These are phyloP conservation scores for Metalampra italica DNA, from an alignment of 2,888 invertebrate species.

Conservation along the genomic window DNA sequence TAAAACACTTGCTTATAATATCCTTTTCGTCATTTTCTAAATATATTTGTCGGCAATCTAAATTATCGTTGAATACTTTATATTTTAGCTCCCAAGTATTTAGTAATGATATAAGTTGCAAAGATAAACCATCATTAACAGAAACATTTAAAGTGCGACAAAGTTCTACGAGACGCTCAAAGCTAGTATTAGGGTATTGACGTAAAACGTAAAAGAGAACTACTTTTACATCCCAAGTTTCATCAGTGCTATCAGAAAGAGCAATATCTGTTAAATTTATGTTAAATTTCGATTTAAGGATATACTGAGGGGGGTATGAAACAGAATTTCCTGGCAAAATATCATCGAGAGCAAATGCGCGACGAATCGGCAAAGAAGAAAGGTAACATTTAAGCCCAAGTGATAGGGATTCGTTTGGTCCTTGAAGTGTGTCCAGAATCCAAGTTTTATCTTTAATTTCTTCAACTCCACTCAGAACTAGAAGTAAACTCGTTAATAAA, in stretches of 20 bases:
- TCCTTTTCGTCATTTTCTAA: slow-evolving; percentile 47
- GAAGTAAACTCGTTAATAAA: slow-evolving; percentile 49
- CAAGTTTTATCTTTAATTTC: slow-evolving; percentile 34
- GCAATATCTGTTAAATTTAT: slow-evolving; percentile 62
- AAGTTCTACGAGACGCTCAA: slow-evolving; percentile 50
- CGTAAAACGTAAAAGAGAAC: slow-evolving; percentile 62
- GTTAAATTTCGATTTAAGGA: slow-evolving; percentile 63
- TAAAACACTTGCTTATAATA: slow-evolving; percentile 45
- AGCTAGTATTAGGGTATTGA: slow-evolving; percentile 49
- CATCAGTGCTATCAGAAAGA: slow-evolving; percentile 63
- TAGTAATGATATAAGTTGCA: slow-evolving; percentile 59
- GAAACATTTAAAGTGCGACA: slow-evolving; percentile 58
- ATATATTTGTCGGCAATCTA: slow-evolving; percentile 44
- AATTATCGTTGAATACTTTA: slow-evolving; percentile 46
- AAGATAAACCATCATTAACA: slow-evolving; percentile 58
- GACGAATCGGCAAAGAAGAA: slow-evolving; percentile 43
- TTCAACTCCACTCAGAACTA: slow-evolving; percentile 39
- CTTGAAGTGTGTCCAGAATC: slow-evolving; percentile 50
- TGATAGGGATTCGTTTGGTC: slow-evolving; percentile 50
- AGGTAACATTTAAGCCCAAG: slow-evolving; percentile 46
- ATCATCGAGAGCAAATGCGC: slow-evolving; percentile 43
- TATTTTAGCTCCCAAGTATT: slow-evolving; percentile 65
- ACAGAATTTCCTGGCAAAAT: slow-evolving; percentile 42
- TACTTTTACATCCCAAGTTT: slow-evolving; percentile 70
- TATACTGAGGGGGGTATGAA: slow-evolving; percentile 57